These are phyloP conservation scores for Otolemur garnettii DNA, from an alignment of 2,113 vertebrate species.

Conservation along the genomic window DNA sequence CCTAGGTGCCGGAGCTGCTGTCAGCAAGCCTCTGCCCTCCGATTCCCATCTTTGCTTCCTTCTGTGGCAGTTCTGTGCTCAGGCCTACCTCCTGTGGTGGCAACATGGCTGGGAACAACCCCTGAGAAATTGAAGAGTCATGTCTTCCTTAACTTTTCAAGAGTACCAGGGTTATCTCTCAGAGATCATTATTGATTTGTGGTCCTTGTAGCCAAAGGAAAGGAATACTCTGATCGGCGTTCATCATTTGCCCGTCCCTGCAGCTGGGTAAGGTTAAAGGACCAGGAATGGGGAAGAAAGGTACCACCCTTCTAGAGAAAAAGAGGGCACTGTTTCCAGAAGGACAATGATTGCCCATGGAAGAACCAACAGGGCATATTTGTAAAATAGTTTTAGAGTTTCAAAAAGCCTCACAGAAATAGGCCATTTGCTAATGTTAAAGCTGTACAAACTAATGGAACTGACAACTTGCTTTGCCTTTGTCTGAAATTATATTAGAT, in stretches of 20 bases:
- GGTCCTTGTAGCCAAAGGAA: background rate
- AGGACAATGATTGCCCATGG: background rate
- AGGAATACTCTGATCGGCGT: background rate
- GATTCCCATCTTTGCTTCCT: background rate
- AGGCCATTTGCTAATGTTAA: background rate
- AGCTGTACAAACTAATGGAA: background rate
- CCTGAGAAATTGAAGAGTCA: background rate
- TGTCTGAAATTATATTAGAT: constrained; percentile 58
- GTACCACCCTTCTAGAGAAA: background rate
- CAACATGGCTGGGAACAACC: background rate
- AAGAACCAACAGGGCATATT: background rate
- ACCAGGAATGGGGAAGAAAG: no score
- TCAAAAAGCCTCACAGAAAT: constrained; percentile 13
- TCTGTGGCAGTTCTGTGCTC: background rate
- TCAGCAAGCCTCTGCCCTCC: background rate
- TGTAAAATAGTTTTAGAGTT: constrained; percentile 29
- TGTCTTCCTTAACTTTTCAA: background rate
- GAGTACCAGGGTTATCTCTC: background rate
- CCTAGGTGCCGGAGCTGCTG: background rate
- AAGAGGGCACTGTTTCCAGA: background rate
- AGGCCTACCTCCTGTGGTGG: fast-evolving
- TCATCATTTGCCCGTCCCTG: background rate
- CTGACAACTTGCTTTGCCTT: background rate
- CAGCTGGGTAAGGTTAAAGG: background rate
- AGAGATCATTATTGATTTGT: background rate